A percentile compares a stretch with the other conserved stretches of the same genome.
These are phyloP conservation scores for Notamacropus eugenii DNA, from an alignment of 2,797 vertebrate species.

Conservation along the genomic window DNA sequence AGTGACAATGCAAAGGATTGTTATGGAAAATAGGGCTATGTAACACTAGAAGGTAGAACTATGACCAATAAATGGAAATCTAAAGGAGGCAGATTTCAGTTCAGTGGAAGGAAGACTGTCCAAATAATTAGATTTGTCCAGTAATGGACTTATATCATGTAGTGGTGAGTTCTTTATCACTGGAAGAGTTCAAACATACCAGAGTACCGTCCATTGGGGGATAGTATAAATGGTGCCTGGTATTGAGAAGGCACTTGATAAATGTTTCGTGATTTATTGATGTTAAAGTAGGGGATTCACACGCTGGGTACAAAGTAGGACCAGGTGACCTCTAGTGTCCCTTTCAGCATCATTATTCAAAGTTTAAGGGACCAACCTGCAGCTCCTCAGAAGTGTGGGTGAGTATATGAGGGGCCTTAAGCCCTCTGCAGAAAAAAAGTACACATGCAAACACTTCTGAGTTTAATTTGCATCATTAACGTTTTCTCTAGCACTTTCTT, in stretches of 20 bases:
- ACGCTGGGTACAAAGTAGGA: not conserved
- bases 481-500: not conserved
- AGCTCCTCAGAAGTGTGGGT: not conserved
- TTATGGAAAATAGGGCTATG: not conserved
- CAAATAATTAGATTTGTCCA: not conserved
- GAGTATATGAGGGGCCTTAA: not conserved
- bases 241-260: not conserved
- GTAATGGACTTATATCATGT: not conserved
- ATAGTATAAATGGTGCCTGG: not conserved
- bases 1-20: not conserved
- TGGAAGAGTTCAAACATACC: not conserved
- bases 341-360: not conserved
- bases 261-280: not conserved
- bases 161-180: not conserved
- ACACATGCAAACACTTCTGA: not conserved
- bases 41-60: not conserved
- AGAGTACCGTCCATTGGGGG: not conserved
- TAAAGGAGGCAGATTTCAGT: not conserved
- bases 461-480: not conserved
- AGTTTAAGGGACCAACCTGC: not conserved
- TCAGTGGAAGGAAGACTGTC: not conserved
- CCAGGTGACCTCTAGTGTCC: not conserved
- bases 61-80: not conserved
- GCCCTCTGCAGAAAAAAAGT: not conserved
- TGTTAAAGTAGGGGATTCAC: not conserved